phyloP scores from a whole-genome alignment of 1,140 invertebrate species.

The Harpegnathos saltator region DNA sequence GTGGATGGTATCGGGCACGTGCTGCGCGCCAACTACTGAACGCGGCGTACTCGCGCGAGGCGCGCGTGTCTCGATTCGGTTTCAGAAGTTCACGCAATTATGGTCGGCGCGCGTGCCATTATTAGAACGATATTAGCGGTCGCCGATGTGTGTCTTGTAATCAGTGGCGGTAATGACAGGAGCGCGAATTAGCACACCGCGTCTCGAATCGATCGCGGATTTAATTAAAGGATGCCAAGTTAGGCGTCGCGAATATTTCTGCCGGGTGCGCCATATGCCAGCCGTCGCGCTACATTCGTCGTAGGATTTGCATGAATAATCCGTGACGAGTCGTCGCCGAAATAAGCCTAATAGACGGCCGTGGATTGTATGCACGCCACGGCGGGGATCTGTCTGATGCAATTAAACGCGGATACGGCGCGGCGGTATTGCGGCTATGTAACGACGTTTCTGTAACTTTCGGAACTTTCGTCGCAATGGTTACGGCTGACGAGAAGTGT shows the following conservation, averaged over 20 bases:
- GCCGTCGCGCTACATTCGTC: constrained; percentile 55
- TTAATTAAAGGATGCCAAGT: constrained; percentile 74
- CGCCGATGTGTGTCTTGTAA: constrained; percentile 73
- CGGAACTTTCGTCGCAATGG: constrained; percentile 43
- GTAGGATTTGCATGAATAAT: constrained; percentile 63
- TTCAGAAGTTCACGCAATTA: constrained; percentile 68
- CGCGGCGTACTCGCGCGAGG: constrained; percentile 17
- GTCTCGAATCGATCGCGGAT: constrained; percentile 69
- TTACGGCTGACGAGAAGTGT: constrained; percentile 7
- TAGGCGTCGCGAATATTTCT: constrained; percentile 48
- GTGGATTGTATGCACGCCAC: constrained; percentile 46
- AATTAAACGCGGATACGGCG: constrained; percentile 55
- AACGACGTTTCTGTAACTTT: constrained; percentile 51
- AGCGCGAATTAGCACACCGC: constrained; percentile 65
- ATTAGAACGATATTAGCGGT: constrained; percentile 73
- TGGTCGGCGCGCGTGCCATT: constrained; percentile 51
- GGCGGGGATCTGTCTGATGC: constrained; percentile 52
- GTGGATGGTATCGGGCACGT: constrained; percentile 32
- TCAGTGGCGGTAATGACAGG: constrained; percentile 74
- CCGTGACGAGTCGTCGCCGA: constrained; percentile 36
- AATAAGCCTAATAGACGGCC: constrained; percentile 49
- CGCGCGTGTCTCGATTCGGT: constrained; percentile 58
- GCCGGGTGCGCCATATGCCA: constrained; percentile 26
- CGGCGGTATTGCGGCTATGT: constrained; percentile 30
- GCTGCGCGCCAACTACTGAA: constrained; percentile 10